Percentiles rank a stretch among this genome's conserved stretches.
Conservation (phyloP, 2,113 vertebrate species). For the Aspiorhynchus laticeps region DNA sequence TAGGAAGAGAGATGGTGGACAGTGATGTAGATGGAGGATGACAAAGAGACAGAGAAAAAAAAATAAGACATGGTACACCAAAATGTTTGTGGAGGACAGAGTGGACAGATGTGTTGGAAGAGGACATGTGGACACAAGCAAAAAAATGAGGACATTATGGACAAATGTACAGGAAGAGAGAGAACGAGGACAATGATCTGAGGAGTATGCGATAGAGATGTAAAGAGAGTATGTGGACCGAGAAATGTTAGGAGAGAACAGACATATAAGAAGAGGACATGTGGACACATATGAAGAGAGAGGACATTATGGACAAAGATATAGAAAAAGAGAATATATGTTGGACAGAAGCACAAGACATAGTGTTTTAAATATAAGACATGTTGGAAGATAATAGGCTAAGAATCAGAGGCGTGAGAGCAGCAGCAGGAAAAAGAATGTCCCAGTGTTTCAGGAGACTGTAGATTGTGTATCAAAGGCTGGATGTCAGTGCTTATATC, state of each 20-base stretch:
- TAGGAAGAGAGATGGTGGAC: not conserved
- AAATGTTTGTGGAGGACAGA: not conserved
- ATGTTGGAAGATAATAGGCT: not conserved
- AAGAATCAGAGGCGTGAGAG: not conserved
- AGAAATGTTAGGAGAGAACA: not conserved
- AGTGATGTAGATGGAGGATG: not conserved
- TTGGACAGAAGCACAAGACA: not conserved
- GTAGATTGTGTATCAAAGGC: not conserved
- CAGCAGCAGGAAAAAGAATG: not conserved
- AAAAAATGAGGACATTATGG: too few species aligned
- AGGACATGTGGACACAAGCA: not conserved
- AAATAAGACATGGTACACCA: not conserved
- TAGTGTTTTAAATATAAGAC: not conserved
- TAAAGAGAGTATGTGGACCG: not conserved
- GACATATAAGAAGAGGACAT: not conserved
- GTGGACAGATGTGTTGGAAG: not conserved
- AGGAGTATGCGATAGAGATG: not conserved
- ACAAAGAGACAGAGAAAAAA: not conserved
- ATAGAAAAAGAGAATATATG: not conserved
- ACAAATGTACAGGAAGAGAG: not conserved
- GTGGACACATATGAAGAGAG: not conserved
- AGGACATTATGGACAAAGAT: not conserved
- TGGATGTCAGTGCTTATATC: slow-evolving; percentile 21
- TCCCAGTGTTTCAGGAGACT: not conserved
- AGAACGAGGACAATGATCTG: not conserved